Evolutionary conservation across 2,797 vertebrate genomes (phyloP).

Genomic region (Spinus pinus): DNA sequence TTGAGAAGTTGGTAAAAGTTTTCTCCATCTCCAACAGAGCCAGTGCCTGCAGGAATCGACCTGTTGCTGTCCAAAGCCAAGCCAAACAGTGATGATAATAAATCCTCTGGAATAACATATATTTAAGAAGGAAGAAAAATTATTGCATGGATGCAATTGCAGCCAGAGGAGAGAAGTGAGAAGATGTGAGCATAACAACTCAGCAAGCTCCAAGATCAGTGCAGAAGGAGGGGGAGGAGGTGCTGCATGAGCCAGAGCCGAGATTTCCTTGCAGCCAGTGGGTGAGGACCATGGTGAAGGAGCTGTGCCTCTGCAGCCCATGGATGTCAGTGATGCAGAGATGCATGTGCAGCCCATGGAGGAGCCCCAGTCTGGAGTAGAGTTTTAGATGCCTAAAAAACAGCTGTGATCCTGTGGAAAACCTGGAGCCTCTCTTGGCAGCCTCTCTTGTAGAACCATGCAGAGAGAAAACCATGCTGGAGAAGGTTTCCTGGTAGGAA

Average conservation of each 20-base stretch:
- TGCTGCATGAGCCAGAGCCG: background rate
- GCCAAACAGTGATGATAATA: background rate
- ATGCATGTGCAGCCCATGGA: background rate
- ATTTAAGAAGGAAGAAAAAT: background rate
- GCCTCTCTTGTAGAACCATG: background rate
- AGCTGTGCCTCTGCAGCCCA: background rate
- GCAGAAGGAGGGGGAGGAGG: too few relatives aligned
- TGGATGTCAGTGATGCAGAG: too few relatives aligned
- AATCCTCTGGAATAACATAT: background rate
- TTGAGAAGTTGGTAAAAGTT: background rate
- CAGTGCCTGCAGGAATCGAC: background rate
- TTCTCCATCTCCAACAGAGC: background rate
- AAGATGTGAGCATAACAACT: background rate
- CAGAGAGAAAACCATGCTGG: background rate
- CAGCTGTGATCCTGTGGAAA: background rate
- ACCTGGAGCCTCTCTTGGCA: background rate
- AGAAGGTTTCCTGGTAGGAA: background rate
- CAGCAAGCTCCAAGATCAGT: background rate
- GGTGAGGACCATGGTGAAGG: background rate
- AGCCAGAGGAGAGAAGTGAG: background rate
- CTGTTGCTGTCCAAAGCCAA: background rate
- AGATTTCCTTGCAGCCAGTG: background rate
- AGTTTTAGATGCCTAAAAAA: background rate
- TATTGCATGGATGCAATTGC: rapidly evolving
- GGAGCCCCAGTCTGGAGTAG: background rate